A percentile compares a stretch with the other conserved stretches of the same genome.
Evolutionary conservation across 1,140 invertebrate species (phyloP).

Genomic region (Aphelinus atriplicis): DNA sequence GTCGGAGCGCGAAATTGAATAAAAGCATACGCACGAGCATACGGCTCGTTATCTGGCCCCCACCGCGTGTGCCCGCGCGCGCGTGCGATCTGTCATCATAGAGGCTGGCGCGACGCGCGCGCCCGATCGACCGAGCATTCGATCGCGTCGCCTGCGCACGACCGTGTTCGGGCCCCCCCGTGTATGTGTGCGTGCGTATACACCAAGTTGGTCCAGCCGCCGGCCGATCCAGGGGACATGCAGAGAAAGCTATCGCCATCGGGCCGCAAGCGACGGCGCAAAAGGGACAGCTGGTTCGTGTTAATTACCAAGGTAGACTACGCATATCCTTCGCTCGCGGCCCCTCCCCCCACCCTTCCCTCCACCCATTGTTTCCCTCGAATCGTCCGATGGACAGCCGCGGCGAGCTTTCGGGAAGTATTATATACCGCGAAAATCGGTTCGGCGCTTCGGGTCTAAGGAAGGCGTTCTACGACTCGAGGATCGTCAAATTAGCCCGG

Average conservation of each 20-base stretch:
- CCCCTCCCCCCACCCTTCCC: background rate
- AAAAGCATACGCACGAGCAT: no score
- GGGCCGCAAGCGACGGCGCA: slow-evolving; percentile 18
- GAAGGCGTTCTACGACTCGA: no score
- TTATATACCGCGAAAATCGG: no score
- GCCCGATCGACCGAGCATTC: background rate
- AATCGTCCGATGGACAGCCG: no score
- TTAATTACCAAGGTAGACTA: slow-evolving; percentile 3
- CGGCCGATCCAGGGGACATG: background rate
- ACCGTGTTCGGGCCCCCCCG: background rate
- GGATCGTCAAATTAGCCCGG: no score
- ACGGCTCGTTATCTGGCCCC: background rate
- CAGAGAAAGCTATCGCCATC: background rate
- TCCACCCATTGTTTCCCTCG: background rate
- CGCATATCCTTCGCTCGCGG: background rate
- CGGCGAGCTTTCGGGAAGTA: no score
- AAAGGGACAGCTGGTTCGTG: slow-evolving; percentile 54
- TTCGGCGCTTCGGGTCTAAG: no score
- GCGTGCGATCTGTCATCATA: background rate
- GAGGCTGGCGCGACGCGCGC: background rate
- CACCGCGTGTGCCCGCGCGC: background rate
- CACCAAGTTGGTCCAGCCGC: background rate
- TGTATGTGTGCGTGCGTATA: background rate
- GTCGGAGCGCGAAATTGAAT: background rate
- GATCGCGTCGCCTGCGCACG: no score